Evolutionary conservation across 2,113 vertebrate species (phyloP), one percentile per base, ranked within the genome.

Genomic region (Tachycineta bicolor): DNA sequence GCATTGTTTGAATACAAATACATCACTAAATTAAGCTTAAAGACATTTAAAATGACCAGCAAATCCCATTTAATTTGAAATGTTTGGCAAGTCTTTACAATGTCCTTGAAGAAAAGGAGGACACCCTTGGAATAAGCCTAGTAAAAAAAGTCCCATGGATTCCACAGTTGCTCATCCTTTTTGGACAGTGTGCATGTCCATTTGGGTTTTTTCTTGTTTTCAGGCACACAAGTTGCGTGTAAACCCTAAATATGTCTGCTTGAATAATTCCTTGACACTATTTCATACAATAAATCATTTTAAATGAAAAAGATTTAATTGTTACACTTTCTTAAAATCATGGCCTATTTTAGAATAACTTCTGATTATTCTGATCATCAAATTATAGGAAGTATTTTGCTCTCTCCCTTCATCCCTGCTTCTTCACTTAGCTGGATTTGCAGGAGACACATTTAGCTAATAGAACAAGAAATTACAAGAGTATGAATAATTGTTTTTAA

Each of bases 401-500:
- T 49, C 22, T 80, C 53, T 87, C 26, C 64, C 28, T 88, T 84
- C 52, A 33, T 91, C 23, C 18, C 26, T 76, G 17, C 82, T 91
- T 39, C 33, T 77, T 59, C 50, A 18, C 50, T 74, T 85, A 77
- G 59, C 37, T 85, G 34, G 71, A 52, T 86, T 76, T 90, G 80
- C 50, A 74, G 60, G 56, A 68, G 85, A 37, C 89, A 83, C 71
- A 41, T 93, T 92, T 89, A 86, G 88, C 60, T 90, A 87, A 75
- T 90, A 95, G 76, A 95, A 93, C 12, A 83, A 24, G 76, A 93
- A 89, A 74, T 91, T 93, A 46, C 39, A 85, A 59, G 67, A 11
- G 33, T 69, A 91, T 83, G 85, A 95, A 86, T 94, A 90, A 89
- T 93, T 83, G 69, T 63, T 93, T 93, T 70, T 8, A 87, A 94